Evolutionary conservation across 2,888 invertebrate genomes (phyloP).

Genomic region (Lasius fuliginosus): DNA sequence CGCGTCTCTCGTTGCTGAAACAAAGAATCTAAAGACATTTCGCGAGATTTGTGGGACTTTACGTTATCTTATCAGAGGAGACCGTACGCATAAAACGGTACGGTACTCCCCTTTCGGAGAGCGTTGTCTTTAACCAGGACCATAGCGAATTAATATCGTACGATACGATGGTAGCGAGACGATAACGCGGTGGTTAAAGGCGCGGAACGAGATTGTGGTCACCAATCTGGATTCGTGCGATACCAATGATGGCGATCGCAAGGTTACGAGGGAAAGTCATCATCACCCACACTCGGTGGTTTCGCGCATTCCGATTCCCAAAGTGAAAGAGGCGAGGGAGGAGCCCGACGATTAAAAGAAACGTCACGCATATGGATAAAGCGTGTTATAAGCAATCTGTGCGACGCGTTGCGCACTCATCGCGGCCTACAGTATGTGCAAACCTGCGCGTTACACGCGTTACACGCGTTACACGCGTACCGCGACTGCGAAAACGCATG

Average conservation of each 20-base stretch:
- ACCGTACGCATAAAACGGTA: neutral
- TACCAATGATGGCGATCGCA: constrained; percentile 70
- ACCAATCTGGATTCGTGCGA: neutral
- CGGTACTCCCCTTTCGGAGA: neutral
- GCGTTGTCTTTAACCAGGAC: neutral
- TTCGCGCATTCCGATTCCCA: constrained; percentile 83
- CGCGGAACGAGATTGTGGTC: constrained; percentile 57
- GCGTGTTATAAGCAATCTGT: constrained; percentile 32
- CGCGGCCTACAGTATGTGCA: constrained; percentile 40
- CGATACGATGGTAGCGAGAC: constrained; percentile 10
- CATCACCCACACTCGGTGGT: constrained; percentile 79
- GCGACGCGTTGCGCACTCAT: constrained; percentile 48
- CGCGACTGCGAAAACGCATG: constrained; percentile 48
- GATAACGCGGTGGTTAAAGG: constrained; percentile 33
- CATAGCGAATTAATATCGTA: constrained; percentile 4
- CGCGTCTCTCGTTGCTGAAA: neutral
- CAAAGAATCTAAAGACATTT: neutral
- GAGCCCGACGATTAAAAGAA: constrained; percentile 66
- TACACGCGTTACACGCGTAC: neutral
- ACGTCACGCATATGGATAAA: constrained; percentile 56
- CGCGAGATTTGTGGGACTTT: neutral
- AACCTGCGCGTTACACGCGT: neutral
- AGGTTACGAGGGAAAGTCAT: constrained; percentile 83
- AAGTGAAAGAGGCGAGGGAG: constrained; percentile 80
- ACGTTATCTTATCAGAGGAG: constrained; percentile 34